Base-by-base conservation (phyloP, 2,888 invertebrate species). In the Bruchidius siliquastri region DNA sequence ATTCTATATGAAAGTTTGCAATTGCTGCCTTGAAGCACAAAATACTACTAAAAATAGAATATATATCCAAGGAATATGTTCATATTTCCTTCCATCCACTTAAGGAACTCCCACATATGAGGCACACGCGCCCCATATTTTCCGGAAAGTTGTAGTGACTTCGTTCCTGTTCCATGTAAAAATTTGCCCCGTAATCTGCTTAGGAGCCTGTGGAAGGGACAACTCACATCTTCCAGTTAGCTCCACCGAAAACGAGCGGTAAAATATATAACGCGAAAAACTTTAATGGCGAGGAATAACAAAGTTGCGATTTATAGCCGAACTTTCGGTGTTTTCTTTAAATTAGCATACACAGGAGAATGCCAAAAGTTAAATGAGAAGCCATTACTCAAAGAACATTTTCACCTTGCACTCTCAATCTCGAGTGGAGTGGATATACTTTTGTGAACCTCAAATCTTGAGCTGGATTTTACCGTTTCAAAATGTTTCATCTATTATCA, bases 251-350 rank as follows among this genome's bases (percentile, higher is more conserved):
- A 49, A 68, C 21, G 68, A 68, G 22, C 68, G 68, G 21, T 21
- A 68, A 21, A 68, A 68, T 21, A 82, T 79, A 81, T 30, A 71
- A 71, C 71, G 71, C 71, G 30, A 71, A 71, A 26, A 71, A 71
- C 49, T 71, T 32, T 71, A 68, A 68, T 68, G 68, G 68, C 68
- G 68, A 20, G 6, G 21, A 21, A 68, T 21, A 68, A 22, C 68
- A 71, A 71, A 71, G 30, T 76, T 71, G 67, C 71, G 72, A 77
- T 77, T 77, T 77, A 77, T 77, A 70, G 72, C 32, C 72, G 69
- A 73, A 76, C 70, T 74, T 30, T 75, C 67, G 71, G 71, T 69
- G 72, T 70, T 71, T 72, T 67, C 70, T 73, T 71, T 73, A 75
- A 75, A 74, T 76, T 76, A 75, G 49, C 49, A 32, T 71, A 71